Percentiles rank a stretch among this genome's conserved stretches.
These are phyloP conservation scores for Verasper variegatus DNA, from an alignment of 2,113 vertebrate species.

Conservation along the genomic window DNA sequence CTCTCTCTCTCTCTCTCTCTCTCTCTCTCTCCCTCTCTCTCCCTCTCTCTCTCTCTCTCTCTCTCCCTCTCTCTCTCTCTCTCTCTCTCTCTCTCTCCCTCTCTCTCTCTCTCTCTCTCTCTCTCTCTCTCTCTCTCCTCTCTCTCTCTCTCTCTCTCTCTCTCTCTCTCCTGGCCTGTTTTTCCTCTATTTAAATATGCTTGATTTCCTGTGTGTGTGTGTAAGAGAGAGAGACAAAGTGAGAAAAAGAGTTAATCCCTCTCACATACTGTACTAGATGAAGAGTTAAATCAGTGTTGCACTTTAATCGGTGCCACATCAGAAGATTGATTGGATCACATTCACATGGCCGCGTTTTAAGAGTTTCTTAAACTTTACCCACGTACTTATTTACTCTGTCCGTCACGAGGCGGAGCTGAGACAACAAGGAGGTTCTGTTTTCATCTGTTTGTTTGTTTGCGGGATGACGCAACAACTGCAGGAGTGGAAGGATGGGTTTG, in stretches of 20 bases:
- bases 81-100: conserved; percentile 29
- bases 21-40: conserved; percentile 29
- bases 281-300: background rate
- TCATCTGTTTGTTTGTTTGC: too few relatives aligned
- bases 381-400: too few relatives aligned
- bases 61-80: background rate
- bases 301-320: background rate
- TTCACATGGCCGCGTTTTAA: too few relatives aligned
- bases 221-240: background rate
- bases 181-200: background rate
- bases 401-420: too few relatives aligned
- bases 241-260: background rate
- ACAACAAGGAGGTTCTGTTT: too few relatives aligned
- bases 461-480: too few relatives aligned
- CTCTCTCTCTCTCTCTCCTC: background rate
- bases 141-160: background rate
- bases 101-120: conserved; percentile 6
- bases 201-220: background rate
- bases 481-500: too few relatives aligned
- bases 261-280: background rate
- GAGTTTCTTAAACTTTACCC: too few relatives aligned
- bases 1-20: conserved; percentile 5
- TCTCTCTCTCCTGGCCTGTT: background rate
- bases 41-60: background rate
- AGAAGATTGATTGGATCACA: too few relatives aligned